Percentiles rank a stretch among this genome's conserved stretches.
Conservation (phyloP, 2,113 vertebrate species). For the Emydura subglobosa region DNA sequence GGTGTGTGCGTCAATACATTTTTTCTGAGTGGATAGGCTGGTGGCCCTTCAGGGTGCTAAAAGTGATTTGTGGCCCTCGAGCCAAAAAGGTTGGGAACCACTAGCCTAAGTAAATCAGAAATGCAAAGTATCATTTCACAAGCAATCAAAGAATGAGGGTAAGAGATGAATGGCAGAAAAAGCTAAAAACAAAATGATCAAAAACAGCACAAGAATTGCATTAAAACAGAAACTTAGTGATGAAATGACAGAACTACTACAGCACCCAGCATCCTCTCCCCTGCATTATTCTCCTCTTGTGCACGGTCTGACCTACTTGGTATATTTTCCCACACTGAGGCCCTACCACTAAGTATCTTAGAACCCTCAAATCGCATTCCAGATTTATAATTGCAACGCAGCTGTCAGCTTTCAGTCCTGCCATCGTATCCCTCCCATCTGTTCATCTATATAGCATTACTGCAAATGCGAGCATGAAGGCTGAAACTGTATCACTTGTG, state of each 20-base stretch:
- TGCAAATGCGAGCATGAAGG: slow-evolving; percentile 49
- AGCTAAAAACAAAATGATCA: background rate
- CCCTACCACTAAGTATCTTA: slow-evolving; percentile 56
- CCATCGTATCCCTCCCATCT: slow-evolving; percentile 55
- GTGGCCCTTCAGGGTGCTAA: too few relatives aligned
- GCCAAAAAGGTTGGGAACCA: too few relatives aligned
- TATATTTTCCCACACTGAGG: background rate
- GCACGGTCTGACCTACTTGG: slow-evolving; percentile 63
- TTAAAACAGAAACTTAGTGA: background rate
- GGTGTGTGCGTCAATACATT: too few relatives aligned
- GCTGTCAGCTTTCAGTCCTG: slow-evolving; percentile 68
- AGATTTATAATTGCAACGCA: slow-evolving; percentile 72
- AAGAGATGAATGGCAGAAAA: background rate
- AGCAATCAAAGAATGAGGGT: background rate
- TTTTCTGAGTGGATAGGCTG: too few relatives aligned
- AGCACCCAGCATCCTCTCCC: background rate
- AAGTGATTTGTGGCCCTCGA: too few relatives aligned
- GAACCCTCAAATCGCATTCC: slow-evolving; percentile 75
- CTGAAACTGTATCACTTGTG: slow-evolving; percentile 27
- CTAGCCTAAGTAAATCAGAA: background rate
- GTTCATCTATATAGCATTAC: slow-evolving; percentile 68
- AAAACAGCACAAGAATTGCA: background rate
- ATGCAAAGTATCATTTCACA: background rate
- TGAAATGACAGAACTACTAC: background rate
- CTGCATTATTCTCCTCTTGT: background rate